Percentiles rank a stretch among this genome's conserved stretches.
phyloP scores from a whole-genome alignment of 2,797 vertebrate genomes.

The Xenops minutus region DNA sequence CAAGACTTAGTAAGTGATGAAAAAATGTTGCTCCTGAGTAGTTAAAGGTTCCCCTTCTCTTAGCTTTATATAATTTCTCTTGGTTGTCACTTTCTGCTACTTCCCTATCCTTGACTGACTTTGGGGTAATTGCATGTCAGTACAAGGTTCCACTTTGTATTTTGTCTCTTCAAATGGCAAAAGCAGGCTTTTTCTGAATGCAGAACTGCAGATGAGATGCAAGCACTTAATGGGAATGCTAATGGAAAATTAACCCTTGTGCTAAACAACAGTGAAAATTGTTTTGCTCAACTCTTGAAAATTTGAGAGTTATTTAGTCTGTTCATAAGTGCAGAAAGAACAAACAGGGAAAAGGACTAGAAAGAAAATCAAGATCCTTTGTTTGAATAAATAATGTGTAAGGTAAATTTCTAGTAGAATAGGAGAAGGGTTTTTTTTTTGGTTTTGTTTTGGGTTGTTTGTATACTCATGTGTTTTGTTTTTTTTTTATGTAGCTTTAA shows the following conservation, averaged over 20 bases:
- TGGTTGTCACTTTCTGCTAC: not conserved
- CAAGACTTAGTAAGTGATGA: not conserved
- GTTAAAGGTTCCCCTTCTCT: not conserved
- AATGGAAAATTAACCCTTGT: not conserved
- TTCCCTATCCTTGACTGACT: not conserved
- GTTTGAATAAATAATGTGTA: not conserved
- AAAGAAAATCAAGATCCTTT: not conserved
- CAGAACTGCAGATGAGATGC: not conserved
- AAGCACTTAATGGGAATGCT: not conserved
- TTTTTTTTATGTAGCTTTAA: not conserved
- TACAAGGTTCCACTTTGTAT: not conserved
- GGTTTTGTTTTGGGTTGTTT: not conserved
- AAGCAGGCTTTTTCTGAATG: not conserved
- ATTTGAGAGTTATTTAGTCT: not conserved
- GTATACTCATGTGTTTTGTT: not conserved
- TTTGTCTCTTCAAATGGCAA: not conserved
- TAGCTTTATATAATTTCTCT: not conserved
- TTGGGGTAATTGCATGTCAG: not conserved
- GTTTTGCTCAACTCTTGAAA: not conserved
- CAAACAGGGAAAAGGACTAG: not conserved
- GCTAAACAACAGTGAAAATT: not conserved
- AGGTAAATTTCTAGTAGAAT: not conserved
- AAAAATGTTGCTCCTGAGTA: not conserved
- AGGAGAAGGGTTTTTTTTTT: not conserved
- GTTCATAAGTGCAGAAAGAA: not conserved